These are phyloP conservation scores for Gila robusta DNA, from an alignment of 2,797 vertebrate species.

Conservation along the genomic window DNA sequence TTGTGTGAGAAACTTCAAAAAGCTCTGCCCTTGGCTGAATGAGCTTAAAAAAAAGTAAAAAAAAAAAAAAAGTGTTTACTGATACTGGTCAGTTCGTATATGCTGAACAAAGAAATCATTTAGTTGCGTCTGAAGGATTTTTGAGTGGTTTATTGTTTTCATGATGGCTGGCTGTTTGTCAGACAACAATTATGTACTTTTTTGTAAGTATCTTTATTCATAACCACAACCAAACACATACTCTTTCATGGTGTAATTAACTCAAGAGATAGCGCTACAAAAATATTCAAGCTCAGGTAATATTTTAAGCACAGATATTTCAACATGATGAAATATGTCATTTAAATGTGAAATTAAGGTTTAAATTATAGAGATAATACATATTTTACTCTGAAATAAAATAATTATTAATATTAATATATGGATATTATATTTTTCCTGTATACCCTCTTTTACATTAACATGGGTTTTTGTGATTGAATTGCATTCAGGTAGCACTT, in stretches of 20 bases:
- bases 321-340: background rate
- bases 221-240: constrained; percentile 34
- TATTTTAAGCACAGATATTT: background rate
- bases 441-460: background rate
- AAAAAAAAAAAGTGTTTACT: background rate
- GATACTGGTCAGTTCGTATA: background rate
- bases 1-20: constrained; percentile 14
- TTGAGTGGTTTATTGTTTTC: constrained; percentile 21
- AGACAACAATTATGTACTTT: constrained; percentile 36
- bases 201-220: constrained; percentile 24
- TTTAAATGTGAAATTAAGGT: background rate
- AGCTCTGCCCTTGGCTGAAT: constrained; percentile 8
- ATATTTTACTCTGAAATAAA: background rate
- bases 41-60: background rate
- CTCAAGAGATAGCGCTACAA: constrained; percentile 17
- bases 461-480: background rate
- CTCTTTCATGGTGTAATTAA: constrained; percentile 47
- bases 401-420: background rate
- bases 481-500: background rate
- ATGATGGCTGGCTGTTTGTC: background rate
- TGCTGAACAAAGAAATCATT: background rate
- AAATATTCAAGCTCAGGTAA: background rate
- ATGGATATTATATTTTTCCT: background rate
- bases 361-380: background rate
- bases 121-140: constrained; percentile 9